phyloP scores from a whole-genome alignment of 2,797 vertebrate species.

The Artibeus jamaicensis region DNA sequence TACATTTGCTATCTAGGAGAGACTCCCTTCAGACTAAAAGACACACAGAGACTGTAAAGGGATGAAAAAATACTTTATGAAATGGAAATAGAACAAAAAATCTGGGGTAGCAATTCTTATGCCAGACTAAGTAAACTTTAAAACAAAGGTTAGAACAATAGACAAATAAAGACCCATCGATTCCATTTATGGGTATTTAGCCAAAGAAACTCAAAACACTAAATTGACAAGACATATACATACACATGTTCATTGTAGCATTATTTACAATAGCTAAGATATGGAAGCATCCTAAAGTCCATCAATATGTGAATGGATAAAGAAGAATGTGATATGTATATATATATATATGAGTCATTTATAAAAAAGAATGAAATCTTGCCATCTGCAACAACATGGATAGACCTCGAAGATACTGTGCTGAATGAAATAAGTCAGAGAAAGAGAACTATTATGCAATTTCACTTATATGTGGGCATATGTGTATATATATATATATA shows the following conservation, averaged over 20 bases:
- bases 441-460: background rate
- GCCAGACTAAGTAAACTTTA: background rate
- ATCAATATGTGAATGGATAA: background rate
- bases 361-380: background rate
- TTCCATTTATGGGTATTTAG: background rate
- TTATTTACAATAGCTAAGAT: background rate
- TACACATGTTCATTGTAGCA: background rate
- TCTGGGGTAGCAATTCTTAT: background rate
- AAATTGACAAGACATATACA: no score
- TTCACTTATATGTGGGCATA: background rate
- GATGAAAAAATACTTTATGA: background rate
- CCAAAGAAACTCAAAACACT: background rate
- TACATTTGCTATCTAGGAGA: background rate
- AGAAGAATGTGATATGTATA: background rate
- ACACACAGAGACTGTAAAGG: background rate
- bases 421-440: background rate
- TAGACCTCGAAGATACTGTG: background rate
- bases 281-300: background rate
- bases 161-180: background rate
- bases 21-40: background rate
- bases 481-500: no score
- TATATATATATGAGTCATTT: background rate
- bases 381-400: background rate
- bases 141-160: background rate
- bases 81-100: background rate